Evolutionary conservation across 2,888 invertebrate species (phyloP).

Genomic region (Scaeva pyrastri): DNA sequence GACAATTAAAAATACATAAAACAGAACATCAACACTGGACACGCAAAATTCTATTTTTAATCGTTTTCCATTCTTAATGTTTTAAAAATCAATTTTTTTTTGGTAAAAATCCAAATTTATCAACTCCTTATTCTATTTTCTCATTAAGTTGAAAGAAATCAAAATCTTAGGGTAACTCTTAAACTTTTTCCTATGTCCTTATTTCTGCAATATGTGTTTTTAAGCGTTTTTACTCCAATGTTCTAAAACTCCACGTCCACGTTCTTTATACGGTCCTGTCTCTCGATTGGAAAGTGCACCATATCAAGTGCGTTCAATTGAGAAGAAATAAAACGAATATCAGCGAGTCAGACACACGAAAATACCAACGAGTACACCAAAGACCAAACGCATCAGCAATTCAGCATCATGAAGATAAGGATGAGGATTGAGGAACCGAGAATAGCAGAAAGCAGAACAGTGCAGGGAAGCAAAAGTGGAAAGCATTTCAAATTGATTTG

Average conservation of each 20-base stretch:
- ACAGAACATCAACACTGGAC: no score
- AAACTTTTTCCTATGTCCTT: neutral
- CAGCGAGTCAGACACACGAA: neutral
- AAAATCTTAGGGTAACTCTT: constrained; percentile 22
- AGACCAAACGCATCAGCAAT: constrained; percentile 11
- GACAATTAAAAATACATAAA: no score
- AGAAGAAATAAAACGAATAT: constrained; percentile 32
- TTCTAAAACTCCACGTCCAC: neutral
- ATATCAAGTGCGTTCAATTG: constrained; percentile 52
- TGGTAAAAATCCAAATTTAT: no score
- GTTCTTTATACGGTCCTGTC: neutral
- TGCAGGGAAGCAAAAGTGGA: constrained; percentile 30
- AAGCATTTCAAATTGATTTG: constrained; percentile 71
- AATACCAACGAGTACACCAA: constrained; percentile 8
- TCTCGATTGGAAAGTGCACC: constrained; percentile 56
- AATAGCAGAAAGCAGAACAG: no score
- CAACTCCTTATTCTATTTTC: no score
- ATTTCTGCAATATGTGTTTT: constrained; percentile 14
- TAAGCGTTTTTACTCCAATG: neutral
- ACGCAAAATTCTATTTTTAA: no score
- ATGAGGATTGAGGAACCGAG: neutral
- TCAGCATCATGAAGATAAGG: neutral
- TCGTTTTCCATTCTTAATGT: no score
- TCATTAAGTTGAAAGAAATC: no score
- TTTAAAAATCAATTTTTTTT: no score